A percentile compares a stretch with the other conserved stretches of the same genome.
phyloP scores from a whole-genome alignment of 1,140 invertebrate species.

The Nomia melanderi region DNA sequence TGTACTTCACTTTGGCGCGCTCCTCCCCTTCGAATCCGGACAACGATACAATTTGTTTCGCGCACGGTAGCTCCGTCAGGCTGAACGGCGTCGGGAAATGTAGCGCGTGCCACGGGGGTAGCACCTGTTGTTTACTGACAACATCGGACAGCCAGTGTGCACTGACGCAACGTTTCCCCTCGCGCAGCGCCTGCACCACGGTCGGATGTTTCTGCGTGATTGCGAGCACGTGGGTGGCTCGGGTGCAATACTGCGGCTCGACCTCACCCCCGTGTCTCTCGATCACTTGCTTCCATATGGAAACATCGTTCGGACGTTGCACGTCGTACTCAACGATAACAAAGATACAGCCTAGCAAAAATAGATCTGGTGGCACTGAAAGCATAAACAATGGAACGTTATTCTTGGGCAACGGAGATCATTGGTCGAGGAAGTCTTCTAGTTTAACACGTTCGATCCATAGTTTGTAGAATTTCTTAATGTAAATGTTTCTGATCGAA shows the following conservation, averaged over 20 bases:
- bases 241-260: slow-evolving; percentile 89
- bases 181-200: slow-evolving; percentile 88
- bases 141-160: slow-evolving; percentile 97
- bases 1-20: slow-evolving; percentile 88
- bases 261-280: slow-evolving; percentile 94
- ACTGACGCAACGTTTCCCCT: slow-evolving; percentile 92
- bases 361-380: slow-evolving; percentile 92
- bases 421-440: too few species aligned
- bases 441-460: too few species aligned
- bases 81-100: slow-evolving; percentile 93
- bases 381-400: slow-evolving; percentile 61
- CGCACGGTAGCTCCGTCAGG: slow-evolving; percentile 83
- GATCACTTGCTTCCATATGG: slow-evolving; percentile 91
- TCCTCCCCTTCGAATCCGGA: slow-evolving; percentile 94
- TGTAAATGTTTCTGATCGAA: too few species aligned
- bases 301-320: slow-evolving; percentile 84
- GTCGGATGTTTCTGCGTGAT: slow-evolving; percentile 93
- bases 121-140: slow-evolving; percentile 89
- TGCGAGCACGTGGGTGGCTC: slow-evolving; percentile 95
- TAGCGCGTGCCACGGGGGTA: slow-evolving; percentile 94
- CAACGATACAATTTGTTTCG: slow-evolving; percentile 88
- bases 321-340: slow-evolving; percentile 89
- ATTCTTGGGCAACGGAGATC: background rate
- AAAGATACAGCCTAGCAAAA: slow-evolving; percentile 95
- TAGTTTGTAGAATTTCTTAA: too few species aligned